Base-by-base conservation (phyloP, 2,888 invertebrate genomes). In the Ceraclea dissimilis region DNA sequence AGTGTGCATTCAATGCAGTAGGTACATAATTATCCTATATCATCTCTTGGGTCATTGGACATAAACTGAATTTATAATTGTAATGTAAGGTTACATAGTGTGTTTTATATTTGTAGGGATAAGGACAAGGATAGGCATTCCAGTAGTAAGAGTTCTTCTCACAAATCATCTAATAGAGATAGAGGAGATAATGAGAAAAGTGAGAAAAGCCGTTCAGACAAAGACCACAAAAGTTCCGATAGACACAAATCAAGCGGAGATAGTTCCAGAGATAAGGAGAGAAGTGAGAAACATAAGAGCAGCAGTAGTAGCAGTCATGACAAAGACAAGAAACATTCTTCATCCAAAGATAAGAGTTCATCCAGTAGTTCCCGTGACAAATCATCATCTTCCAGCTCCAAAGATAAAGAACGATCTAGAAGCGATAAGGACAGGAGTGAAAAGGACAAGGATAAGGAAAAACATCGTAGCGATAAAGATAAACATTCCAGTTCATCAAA, bases 81-180 rank as follows among this genome's bases (percentile, higher is more conserved):
- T n/a, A n/a, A n/a, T n/a, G n/a, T n/a, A n/a, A n/a, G n/a, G n/a
- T n/a, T n/a, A n/a, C n/a, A n/a, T n/a, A n/a, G n/a, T n/a, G n/a
- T n/a, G n/a, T n/a, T n/a, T 26, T 26, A 26, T 10, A 26, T 39
- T 39, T 39, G 11, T 16, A 39, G 39, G 39, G 39, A 39, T 64
- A 81, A 77, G 65, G 79, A 79, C 60, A 79, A 78, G 64, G 79
- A 80, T 54, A 79, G 71, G 64, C 76, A 79, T 63, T 76, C 79
- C 21, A 75, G 76, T 63, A 75, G 73, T 63, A 77, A 79, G 69
- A 78, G 74, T 65, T 76, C 78, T 59, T 79, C 79, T 57, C 79
- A 79, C 63, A 78, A 78, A 62, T 77, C 78, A 26, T 76, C 76
- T 17, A 60, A 50, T 19, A 61, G 60, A 52, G 69, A 69, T 53